These are phyloP conservation scores for Streptopelia turtur DNA, from an alignment of 2,797 vertebrate species.

Conservation along the genomic window DNA sequence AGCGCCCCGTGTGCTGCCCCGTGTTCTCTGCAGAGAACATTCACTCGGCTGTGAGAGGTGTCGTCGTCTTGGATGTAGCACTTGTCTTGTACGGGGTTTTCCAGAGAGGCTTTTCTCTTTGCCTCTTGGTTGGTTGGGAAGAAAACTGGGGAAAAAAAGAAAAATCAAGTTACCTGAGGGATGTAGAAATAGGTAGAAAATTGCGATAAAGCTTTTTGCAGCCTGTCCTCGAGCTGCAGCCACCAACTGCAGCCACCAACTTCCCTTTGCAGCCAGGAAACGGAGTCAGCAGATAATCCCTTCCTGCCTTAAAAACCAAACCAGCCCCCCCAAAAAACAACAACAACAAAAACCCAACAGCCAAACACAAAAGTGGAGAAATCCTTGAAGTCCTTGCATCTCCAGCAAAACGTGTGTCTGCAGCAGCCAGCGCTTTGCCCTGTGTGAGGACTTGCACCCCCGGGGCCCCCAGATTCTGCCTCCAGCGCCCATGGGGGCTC, in stretches of 20 bases:
- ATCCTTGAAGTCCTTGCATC: not conserved
- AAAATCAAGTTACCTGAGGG: not conserved
- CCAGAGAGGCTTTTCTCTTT: not conserved
- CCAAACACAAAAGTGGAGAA: not conserved
- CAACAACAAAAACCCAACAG: not conserved
- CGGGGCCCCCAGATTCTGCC: not conserved
- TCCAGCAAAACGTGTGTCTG: not conserved
- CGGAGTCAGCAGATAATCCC: not conserved
- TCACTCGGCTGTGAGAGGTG: not conserved
- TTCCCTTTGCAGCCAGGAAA: not conserved
- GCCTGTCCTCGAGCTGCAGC: not conserved
- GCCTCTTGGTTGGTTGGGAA: not conserved
- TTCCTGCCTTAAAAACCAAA: not conserved
- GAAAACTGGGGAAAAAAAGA: not conserved
- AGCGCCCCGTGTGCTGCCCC: not conserved
- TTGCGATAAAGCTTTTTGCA: not conserved
- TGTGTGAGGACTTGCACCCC: fast-evolving
- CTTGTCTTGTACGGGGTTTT: not conserved
- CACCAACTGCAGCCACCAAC: not conserved
- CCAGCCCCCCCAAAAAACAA: too few species aligned
- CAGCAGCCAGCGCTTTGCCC: not conserved
- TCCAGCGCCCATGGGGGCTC: not conserved
- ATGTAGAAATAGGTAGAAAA: not conserved
- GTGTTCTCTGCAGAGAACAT: not conserved
- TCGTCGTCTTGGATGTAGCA: not conserved